These are phyloP conservation scores for Drosophila burlai DNA, from an alignment of 1,140 invertebrate species.

Conservation along the genomic window DNA sequence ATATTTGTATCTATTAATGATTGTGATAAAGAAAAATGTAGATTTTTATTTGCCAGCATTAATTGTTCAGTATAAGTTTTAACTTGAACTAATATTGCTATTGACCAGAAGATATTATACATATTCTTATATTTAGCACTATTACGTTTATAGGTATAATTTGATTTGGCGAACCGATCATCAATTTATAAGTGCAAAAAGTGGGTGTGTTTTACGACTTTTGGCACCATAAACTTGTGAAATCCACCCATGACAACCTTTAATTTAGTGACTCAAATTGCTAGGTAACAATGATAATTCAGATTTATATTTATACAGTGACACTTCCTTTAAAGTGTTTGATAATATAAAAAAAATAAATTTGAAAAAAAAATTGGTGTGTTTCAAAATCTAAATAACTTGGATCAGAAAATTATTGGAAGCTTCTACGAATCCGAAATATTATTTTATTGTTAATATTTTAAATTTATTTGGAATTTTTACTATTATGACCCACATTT, in stretches of 20 bases:
- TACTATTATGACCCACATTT: not conserved
- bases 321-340: not conserved
- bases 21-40: too few relatives aligned
- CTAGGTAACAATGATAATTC: conserved; percentile 13
- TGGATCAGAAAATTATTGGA: too few relatives aligned
- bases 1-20: too few relatives aligned
- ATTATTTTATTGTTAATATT: not conserved
- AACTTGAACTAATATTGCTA: too few relatives aligned
- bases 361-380: not conserved
- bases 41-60: too few relatives aligned
- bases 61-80: too few relatives aligned
- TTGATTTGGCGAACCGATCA: not conserved
- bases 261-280: not conserved
- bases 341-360: not conserved
- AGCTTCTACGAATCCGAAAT: not conserved
- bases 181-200: not conserved
- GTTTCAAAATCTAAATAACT: not conserved
- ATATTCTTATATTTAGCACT: not conserved
- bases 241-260: conserved; percentile 2
- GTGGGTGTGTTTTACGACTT: not conserved
- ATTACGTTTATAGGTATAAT: not conserved
- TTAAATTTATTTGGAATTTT: not conserved
- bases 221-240: not conserved
- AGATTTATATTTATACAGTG: conserved; percentile 10
- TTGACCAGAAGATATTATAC: too few relatives aligned